Evolutionary conservation across 1,140 invertebrate species (phyloP).

Genomic region (Diplogasteroides magnus): DNA sequence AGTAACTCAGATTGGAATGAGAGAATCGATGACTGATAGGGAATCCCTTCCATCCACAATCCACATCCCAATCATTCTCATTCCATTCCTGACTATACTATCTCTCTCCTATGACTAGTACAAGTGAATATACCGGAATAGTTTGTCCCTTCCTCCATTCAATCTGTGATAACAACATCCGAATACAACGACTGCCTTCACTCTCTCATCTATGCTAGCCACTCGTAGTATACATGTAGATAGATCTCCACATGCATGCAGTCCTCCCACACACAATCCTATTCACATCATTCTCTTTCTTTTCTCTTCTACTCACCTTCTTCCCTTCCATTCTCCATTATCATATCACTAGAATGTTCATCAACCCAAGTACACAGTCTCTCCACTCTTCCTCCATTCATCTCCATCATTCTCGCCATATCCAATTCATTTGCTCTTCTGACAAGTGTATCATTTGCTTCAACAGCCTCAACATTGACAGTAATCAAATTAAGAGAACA

Average conservation of each 20-base stretch:
- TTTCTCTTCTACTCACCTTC: background rate
- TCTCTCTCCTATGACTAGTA: background rate
- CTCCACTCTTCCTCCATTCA: background rate
- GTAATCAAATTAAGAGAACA: background rate
- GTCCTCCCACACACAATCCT: slow-evolving; percentile 19
- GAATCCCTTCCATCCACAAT: slow-evolving; percentile 5
- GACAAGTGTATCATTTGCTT: slow-evolving; percentile 28
- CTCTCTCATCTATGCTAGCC: slow-evolving; percentile 24
- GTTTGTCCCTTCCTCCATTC: slow-evolving; percentile 39
- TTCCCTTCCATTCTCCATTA: background rate
- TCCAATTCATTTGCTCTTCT: slow-evolving; percentile 23
- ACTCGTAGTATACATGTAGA: slow-evolving; percentile 36
- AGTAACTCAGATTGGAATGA: slow-evolving; percentile 35
- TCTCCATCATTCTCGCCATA: slow-evolving; percentile 14
- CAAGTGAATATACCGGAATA: slow-evolving; percentile 19
- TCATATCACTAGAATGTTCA: slow-evolving; percentile 4
- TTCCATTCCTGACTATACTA: slow-evolving; percentile 1
- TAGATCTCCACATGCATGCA: slow-evolving; percentile 47
- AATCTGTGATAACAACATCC: slow-evolving; percentile 51
- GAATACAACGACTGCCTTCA: slow-evolving; percentile 29
- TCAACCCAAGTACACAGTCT: background rate
- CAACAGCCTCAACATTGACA: slow-evolving; percentile 20
- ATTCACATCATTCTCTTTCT: slow-evolving; percentile 1
- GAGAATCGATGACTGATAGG: slow-evolving; percentile 14
- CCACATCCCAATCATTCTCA: background rate